Conservation (phyloP, 2,888 invertebrate species). For the Watsonalla cultraria region DNA sequence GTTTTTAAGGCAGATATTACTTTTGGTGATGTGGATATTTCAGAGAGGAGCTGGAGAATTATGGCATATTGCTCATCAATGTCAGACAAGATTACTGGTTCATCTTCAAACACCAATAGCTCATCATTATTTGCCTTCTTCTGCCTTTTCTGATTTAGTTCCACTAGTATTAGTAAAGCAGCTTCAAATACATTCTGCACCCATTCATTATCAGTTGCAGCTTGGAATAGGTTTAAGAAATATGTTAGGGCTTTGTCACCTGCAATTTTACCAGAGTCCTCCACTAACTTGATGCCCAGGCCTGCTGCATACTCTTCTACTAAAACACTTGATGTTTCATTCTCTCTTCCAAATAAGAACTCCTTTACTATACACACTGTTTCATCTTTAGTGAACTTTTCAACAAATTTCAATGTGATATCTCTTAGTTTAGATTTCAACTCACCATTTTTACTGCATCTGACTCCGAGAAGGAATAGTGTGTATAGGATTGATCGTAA, state of each 20-base stretch:
- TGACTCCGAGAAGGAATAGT: constrained; percentile 60
- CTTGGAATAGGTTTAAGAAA: constrained; percentile 49
- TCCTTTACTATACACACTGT: constrained; percentile 27
- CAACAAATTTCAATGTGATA: constrained; percentile 52
- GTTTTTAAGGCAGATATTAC: constrained; percentile 59
- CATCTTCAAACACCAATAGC: constrained; percentile 53
- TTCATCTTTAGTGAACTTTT: constrained; percentile 33
- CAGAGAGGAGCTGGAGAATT: constrained; percentile 71
- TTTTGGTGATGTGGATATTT: constrained; percentile 65
- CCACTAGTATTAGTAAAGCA: constrained; percentile 45
- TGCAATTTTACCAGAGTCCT: constrained; percentile 20
- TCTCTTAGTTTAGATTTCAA: constrained; percentile 51
- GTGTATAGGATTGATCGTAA: constrained; percentile 58
- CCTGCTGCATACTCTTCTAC: constrained; percentile 63
- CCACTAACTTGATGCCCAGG: constrained; percentile 46
- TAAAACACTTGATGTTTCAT: constrained; percentile 17
- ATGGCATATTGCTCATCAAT: constrained; percentile 58
- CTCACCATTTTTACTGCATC: constrained; percentile 47
- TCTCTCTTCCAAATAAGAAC: constrained; percentile 43
- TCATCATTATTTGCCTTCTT: constrained; percentile 39
- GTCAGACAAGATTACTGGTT: constrained; percentile 41
- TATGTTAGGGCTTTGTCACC: constrained; percentile 42
- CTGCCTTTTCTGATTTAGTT: constrained; percentile 36
- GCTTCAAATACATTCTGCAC: constrained; percentile 45
- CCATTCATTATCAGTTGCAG: constrained; percentile 31